Percentiles rank a stretch among this genome's conserved stretches.
Evolutionary conservation across 2,888 invertebrate species (phyloP).

Genomic region (Dryadula phaetusa): DNA sequence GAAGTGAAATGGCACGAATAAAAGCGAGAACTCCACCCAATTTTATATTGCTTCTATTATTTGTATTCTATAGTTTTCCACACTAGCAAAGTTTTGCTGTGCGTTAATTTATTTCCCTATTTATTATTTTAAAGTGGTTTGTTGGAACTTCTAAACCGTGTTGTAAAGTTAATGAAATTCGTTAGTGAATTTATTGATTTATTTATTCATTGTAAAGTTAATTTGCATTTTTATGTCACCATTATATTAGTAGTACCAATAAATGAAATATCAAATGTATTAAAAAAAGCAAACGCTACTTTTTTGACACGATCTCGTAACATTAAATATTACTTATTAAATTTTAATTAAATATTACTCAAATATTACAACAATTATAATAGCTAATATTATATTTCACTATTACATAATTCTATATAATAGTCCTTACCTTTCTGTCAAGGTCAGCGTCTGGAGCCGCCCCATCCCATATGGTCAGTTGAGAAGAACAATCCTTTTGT

Average conservation of each 20-base stretch:
- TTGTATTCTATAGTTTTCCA: conserved; percentile 69
- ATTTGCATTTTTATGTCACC: too few relatives aligned
- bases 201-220: background rate
- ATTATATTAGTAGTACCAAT: too few relatives aligned
- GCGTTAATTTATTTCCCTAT: conserved; percentile 63
- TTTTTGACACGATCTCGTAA: too few relatives aligned
- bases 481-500: conserved; percentile 88
- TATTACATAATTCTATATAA: background rate
- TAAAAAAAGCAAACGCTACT: too few relatives aligned
- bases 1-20: conserved; percentile 80
- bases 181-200: background rate
- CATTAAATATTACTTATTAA: too few relatives aligned
- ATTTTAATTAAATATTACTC: too few relatives aligned
- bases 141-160: conserved; percentile 26
- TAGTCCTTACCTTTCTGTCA: conserved; percentile 70
- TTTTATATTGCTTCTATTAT: conserved; percentile 71
- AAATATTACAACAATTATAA: background rate
- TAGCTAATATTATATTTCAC: background rate
- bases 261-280: too few relatives aligned
- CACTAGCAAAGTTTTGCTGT: conserved; percentile 60
- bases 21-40: conserved; percentile 70
- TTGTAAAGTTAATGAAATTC: conserved; percentile 13
- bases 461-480: conserved; percentile 91
- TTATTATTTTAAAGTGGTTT: conserved; percentile 59
- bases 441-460: conserved; percentile 83